These are phyloP conservation scores for Paratilapia polleni DNA, from an alignment of 2,113 vertebrate genomes.

Conservation along the genomic window DNA sequence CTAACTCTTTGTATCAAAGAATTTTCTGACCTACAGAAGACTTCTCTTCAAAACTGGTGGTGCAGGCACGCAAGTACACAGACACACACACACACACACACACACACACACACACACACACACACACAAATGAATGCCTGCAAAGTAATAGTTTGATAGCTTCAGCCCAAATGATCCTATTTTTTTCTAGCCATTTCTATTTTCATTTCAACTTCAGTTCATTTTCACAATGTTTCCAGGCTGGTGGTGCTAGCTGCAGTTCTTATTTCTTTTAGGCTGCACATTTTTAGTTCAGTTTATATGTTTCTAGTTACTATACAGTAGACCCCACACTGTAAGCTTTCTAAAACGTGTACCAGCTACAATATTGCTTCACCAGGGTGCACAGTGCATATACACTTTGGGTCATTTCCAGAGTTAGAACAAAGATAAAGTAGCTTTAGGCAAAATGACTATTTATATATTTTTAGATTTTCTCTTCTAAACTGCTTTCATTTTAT, in stretches of 20 bases:
- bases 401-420: background rate
- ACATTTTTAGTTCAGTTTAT: background rate
- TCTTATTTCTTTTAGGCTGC: background rate
- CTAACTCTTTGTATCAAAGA: constrained; percentile 71
- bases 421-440: background rate
- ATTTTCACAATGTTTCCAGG: background rate
- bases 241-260: background rate
- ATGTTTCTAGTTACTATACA: background rate
- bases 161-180: constrained; percentile 4
- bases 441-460: background rate
- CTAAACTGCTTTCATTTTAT: background rate
- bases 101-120: too few relatives aligned
- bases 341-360: background rate
- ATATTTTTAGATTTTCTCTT: background rate
- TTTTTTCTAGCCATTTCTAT: background rate
- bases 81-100: background rate
- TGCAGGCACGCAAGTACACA: constrained; percentile 28
- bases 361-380: background rate
- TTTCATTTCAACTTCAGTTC: constrained; percentile 13
- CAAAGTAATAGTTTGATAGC: constrained; percentile 10
- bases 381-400: background rate
- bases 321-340: background rate
- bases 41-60: constrained; percentile 33
- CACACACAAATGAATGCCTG: background rate
- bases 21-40: constrained; percentile 63